Evolutionary conservation across 1,140 invertebrate species (phyloP).

Genomic region (Dreissena rostriformis): DNA sequence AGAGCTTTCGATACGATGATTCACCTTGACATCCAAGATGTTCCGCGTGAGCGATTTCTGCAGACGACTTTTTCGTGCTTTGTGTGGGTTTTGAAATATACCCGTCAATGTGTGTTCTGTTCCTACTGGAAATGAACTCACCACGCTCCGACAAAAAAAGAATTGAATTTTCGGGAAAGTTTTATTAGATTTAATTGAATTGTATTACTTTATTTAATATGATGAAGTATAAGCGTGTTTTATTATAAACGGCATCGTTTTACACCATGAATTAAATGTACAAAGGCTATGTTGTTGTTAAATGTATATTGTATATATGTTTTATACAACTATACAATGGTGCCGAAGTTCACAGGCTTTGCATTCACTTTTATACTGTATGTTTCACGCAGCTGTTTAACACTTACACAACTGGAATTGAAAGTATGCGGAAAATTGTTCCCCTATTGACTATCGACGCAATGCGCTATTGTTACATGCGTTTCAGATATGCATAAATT

Average conservation of each 20-base stretch:
- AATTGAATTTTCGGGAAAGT: not conserved
- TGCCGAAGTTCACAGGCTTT: no score
- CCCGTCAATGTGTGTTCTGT: not conserved
- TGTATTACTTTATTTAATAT: not conserved
- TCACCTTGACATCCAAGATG: conserved; percentile 24
- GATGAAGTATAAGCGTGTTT: not conserved
- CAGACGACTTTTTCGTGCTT: conserved; percentile 16
- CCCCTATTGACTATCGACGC: no score
- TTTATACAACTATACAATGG: no score
- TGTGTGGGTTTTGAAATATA: not conserved
- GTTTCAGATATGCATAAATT: no score
- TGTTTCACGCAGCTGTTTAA: no score
- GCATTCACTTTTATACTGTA: no score
- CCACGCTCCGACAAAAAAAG: not conserved
- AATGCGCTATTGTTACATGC: no score
- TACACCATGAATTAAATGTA: no score
- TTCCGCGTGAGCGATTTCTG: conserved; percentile 10
- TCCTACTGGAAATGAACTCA: not conserved
- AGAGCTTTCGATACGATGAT: conserved; percentile 33
- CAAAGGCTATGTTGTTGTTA: no score
- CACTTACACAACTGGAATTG: no score
- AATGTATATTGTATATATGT: no score
- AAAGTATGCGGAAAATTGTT: no score
- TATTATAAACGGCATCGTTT: not conserved
- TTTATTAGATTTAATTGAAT: not conserved